A percentile compares a stretch with the other conserved stretches of the same genome.
Conservation (phyloP, 2,888 invertebrate species). For the Alcis repandata region DNA sequence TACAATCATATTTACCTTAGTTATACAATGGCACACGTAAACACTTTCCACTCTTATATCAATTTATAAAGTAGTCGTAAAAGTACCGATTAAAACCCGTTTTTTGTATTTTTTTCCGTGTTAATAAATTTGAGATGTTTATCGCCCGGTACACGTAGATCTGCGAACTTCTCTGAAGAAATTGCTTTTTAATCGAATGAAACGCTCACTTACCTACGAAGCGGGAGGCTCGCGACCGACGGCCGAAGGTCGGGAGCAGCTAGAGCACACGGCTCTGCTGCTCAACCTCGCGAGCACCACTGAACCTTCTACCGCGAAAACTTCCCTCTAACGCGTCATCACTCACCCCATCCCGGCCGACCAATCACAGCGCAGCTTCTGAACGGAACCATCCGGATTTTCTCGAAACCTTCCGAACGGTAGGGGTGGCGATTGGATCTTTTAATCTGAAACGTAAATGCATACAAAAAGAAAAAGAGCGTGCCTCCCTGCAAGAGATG, state of each 20-base stretch:
- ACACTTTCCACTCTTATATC: neutral
- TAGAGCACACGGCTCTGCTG: constrained; percentile 71
- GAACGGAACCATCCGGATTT: constrained; percentile 68
- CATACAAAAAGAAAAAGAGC: constrained; percentile 82
- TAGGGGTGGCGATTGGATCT: constrained; percentile 83
- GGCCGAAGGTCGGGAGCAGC: constrained; percentile 65
- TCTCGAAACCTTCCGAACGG: constrained; percentile 69
- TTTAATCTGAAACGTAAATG: constrained; percentile 86
- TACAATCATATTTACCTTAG: constrained; percentile 28
- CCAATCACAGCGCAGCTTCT: constrained; percentile 68
- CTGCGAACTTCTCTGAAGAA: constrained; percentile 71
- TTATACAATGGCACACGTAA: neutral
- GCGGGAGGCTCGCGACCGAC: constrained; percentile 64
- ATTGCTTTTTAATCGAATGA: constrained; percentile 86
- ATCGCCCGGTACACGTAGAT: constrained; percentile 47
- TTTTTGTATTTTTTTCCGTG: constrained; percentile 28
- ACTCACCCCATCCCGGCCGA: constrained; percentile 75
- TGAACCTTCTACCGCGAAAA: constrained; percentile 82
- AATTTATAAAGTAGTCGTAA: constrained; percentile 33
- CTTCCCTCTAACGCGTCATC: constrained; percentile 82
- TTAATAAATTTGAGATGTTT: constrained; percentile 51
- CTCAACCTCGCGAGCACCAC: constrained; percentile 78
- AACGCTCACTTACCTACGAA: constrained; percentile 81
- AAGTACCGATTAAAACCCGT: constrained; percentile 16
- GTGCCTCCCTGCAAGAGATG: constrained; percentile 68